These are phyloP conservation scores for Leptodactylus fuscus DNA, from an alignment of 2,113 vertebrate species.

Conservation along the genomic window DNA sequence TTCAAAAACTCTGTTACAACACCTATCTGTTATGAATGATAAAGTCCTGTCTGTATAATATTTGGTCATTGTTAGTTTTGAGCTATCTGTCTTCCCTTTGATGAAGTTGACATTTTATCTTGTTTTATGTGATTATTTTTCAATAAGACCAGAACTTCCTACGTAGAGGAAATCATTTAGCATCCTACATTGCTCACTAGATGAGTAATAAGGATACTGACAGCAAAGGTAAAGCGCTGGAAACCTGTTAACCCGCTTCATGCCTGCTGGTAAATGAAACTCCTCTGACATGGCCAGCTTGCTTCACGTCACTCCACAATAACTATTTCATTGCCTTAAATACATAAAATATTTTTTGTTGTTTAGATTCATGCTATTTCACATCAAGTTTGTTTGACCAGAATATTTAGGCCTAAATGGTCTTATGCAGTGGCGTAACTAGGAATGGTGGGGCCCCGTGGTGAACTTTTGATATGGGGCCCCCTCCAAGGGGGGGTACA, in stretches of 20 bases:
- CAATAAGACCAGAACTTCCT: constrained; percentile 32
- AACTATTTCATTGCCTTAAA: no score
- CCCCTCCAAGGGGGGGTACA: no score
- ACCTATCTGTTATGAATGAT: background rate
- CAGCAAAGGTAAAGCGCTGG: constrained; percentile 14
- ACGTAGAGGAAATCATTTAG: background rate
- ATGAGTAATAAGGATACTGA: constrained; percentile 8
- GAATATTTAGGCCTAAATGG: no score
- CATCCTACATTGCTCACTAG: constrained; percentile 1
- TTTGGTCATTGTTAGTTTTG: background rate
- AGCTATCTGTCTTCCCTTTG: background rate
- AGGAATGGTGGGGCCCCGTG: no score
- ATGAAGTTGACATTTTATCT: background rate
- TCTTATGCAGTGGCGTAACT: no score
- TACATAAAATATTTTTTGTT: no score
- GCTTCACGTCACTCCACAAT: no score
- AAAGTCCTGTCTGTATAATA: background rate
- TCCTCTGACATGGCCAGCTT: no score
- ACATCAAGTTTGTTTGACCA: no score
- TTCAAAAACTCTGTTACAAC: no score
- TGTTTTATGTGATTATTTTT: constrained; percentile 16
- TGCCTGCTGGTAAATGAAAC: background rate
- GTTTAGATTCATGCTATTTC: no score
- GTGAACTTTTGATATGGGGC: no score
- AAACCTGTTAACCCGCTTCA: background rate